A percentile compares a stretch with the other conserved stretches of the same genome.
phyloP scores from a whole-genome alignment of 2,797 vertebrate genomes.

The Limosa lapponica region DNA sequence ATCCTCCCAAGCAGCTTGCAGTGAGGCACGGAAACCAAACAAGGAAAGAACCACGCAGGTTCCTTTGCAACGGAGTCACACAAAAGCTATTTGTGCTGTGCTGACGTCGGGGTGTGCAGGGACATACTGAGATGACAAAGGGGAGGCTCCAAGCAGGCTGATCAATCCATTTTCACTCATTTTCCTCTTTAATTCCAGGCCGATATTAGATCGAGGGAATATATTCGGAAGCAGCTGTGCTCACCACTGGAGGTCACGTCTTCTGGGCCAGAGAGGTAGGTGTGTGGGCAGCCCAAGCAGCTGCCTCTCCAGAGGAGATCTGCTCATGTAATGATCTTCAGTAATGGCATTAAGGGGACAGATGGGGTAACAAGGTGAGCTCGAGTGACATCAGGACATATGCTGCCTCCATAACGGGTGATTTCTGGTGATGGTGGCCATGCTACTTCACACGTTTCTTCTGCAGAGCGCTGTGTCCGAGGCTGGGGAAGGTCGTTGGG shows the following conservation, averaged over 20 bases:
- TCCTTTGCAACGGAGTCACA: not conserved
- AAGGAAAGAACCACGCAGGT: not conserved
- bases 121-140: accelerated
- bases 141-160: not conserved
- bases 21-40: not conserved
- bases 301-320: not conserved
- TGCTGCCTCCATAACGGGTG: not conserved
- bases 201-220: constrained; percentile 87
- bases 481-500: constrained; percentile 12
- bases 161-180: not conserved
- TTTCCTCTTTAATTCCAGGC: constrained; percentile 69
- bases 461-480: accelerated
- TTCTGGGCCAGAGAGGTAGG: constrained; percentile 57
- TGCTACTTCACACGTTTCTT: not conserved
- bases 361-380: constrained; percentile 18
- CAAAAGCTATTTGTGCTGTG: not conserved
- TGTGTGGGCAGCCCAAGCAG: not conserved
- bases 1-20: not conserved
- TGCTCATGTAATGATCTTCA: constrained; percentile 1
- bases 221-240: constrained; percentile 79
- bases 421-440: not conserved
- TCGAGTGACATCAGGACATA: not conserved
- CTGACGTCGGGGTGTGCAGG: not conserved
- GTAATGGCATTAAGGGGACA: constrained; percentile 57
- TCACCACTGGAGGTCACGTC: not conserved